Base-by-base conservation (phyloP, 2,797 vertebrate species). In the Sebastes hubbsi region DNA sequence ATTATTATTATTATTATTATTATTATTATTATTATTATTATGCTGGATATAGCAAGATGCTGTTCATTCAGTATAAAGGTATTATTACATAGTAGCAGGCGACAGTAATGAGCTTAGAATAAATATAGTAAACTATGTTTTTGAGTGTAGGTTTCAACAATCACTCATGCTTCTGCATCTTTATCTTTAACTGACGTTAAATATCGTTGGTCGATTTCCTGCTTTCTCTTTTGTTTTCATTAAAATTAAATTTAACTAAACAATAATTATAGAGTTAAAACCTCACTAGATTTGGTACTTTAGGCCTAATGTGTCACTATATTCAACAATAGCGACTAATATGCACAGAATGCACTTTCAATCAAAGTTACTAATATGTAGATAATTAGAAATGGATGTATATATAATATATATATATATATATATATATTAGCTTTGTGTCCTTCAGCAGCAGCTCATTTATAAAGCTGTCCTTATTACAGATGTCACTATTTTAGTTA, bases 71-170 rank as follows among this genome's bases (percentile, higher is more conserved):
- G 11, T 63, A 38, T 27, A 8, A n/a, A 65, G 3, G 2, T 30
- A 20, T 18, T 1, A 8, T 2, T 7, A 8, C 24, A 46, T 2
- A 63, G n/a, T 1, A 46, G 25, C 24, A 54, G 6, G 2, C 9
- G 20, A 13, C n/a, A 13, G 2, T 6, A 18, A 13, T 3, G 14
- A 4, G 0, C 3, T 1, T 13, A 9, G 1, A 34, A 58, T 27
- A n/a, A 22, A 22, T 18, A 29, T 3, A 4, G 16, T 22, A 24
- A 13, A 22, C 5, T 14, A 13, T 64, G n/a, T 66, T 46, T 46
- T 60, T 14, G 1, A n/a, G 25, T 49, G 4, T 60, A 13, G 0
- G 68, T 11, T n/a, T 61, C 5, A n/a, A 49, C 22, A 60, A 6
- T 55, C 20, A 5, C 13, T 74, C 46, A 2, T 20, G 12, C 55